Base-by-base conservation (phyloP, 2,888 invertebrate species). In the Agrilus mali region DNA sequence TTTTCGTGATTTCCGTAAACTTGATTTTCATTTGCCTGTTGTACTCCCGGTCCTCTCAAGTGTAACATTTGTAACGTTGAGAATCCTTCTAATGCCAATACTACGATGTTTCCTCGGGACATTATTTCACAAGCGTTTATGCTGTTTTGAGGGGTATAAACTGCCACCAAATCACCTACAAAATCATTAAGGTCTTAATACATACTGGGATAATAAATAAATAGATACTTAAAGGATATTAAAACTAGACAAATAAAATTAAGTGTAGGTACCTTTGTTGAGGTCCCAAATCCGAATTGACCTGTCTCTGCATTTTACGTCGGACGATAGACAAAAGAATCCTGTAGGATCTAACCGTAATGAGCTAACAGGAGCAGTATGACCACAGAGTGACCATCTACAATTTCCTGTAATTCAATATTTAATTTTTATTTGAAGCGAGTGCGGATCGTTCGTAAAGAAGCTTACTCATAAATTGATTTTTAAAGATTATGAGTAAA, bases 231-330 rank as follows among this genome's bases (percentile, higher is more conserved):
- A n/a, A 35, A 46, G 39, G 43, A 14, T 42, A 36, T 49, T 36
- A n/a, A 33, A 34, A 8, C 44, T 41, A 39, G 27, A 39, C 27
- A 31, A 54, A 32, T 31, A 39, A 2, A 1, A 20, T 17, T 1
- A 15, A 32, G 14, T 15, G 7, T 34, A 10, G n/a, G 8, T 61
- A 86, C 88, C 88, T 59, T 80, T 77, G 54, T 78, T 77, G 15
- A 88, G 66, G 66, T 88, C 83, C 89, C 89, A 89, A 15, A 88
- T 71, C 43, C 88, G 71, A 47, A 89, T 77, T 31, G 86, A 83
- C 38, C 77, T 71, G 65, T 89, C 89, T 42, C 77, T 68, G 47
- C 82, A 78, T 48, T 76, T 71, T 43, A 76, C 75, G 64, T 87
- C 87, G 13, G 78, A 76, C 6, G 89, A 87, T 50, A 89, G 69